These are phyloP conservation scores for Helicoverpa armigera DNA, from an alignment of 1,140 invertebrate species.

Conservation along the genomic window DNA sequence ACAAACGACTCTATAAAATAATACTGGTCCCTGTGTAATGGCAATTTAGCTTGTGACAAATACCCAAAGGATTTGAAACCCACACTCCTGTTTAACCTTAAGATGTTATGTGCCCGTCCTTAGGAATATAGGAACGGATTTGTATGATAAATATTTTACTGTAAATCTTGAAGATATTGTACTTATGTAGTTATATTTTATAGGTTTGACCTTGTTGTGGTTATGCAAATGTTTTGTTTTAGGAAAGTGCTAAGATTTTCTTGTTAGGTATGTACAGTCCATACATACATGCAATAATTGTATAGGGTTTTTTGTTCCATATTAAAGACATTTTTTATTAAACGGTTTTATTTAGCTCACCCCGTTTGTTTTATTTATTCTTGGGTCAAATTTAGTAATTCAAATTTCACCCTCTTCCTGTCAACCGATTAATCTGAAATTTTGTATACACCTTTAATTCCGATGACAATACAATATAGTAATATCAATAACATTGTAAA, in stretches of 20 bases:
- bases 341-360: no score
- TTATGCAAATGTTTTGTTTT: not conserved
- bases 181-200: not conserved
- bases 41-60: constrained; percentile 53
- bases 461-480: no score
- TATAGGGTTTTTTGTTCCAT: not conserved
- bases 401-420: no score
- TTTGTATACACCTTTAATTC: no score
- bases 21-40: constrained; percentile 43
- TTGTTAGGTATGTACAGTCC: not conserved
- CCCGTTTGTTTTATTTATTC: no score
- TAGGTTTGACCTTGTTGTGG: not conserved
- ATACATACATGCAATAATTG: no score
- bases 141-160: constrained; percentile 36
- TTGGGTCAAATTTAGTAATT: no score
- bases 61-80: constrained; percentile 36
- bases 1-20: constrained; percentile 51
- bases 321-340: no score
- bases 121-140: constrained; percentile 1
- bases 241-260: not conserved
- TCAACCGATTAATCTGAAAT: no score
- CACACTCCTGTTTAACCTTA: constrained; percentile 31
- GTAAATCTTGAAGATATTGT: not conserved
- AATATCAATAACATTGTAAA: no score
- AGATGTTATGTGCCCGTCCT: constrained; percentile 9